Conservation (phyloP, 2,113 vertebrate species). For the Chaenogobius annularis region DNA sequence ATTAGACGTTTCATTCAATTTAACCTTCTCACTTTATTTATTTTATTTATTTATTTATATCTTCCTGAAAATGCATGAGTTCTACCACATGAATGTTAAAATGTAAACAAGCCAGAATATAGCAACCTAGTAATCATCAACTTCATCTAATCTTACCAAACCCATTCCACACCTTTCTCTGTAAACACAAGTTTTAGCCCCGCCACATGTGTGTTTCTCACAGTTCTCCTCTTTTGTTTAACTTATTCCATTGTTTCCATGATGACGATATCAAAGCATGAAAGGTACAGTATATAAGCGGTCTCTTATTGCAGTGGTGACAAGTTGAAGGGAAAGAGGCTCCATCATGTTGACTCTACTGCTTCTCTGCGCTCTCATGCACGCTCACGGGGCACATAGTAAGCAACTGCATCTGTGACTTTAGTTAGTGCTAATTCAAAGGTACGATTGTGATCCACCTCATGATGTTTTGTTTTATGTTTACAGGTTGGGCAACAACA, state of each 20-base stretch:
- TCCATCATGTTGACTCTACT: slow-evolving; percentile 52
- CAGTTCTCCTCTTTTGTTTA: not conserved
- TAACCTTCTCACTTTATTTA: too few relatives aligned
- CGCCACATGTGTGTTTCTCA: slow-evolving; percentile 63
- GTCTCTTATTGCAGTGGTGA: not conserved
- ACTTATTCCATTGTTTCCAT: not conserved
- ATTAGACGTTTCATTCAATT: not conserved
- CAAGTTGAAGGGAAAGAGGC: slow-evolving; percentile 30
- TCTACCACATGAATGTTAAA: not conserved
- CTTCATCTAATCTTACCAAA: slow-evolving; percentile 4
- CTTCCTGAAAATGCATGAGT: not conserved
- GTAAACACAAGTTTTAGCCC: slow-evolving; percentile 38
- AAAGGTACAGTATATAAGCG: slow-evolving; percentile 51
- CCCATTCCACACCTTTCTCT: not conserved
- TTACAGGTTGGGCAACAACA: not conserved
- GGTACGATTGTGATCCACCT: not conserved
- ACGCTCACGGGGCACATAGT: slow-evolving; percentile 47
- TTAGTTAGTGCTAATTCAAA: not conserved
- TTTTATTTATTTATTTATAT: too few relatives aligned
- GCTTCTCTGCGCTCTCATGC: slow-evolving; percentile 44
- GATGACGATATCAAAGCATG: slow-evolving; percentile 13
- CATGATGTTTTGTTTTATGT: not conserved
- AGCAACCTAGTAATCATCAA: not conserved
- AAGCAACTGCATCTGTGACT: not conserved
- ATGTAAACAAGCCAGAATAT: not conserved